phyloP scores from a whole-genome alignment of 2,113 vertebrate species.

The Romanogobio albipinnatus region DNA sequence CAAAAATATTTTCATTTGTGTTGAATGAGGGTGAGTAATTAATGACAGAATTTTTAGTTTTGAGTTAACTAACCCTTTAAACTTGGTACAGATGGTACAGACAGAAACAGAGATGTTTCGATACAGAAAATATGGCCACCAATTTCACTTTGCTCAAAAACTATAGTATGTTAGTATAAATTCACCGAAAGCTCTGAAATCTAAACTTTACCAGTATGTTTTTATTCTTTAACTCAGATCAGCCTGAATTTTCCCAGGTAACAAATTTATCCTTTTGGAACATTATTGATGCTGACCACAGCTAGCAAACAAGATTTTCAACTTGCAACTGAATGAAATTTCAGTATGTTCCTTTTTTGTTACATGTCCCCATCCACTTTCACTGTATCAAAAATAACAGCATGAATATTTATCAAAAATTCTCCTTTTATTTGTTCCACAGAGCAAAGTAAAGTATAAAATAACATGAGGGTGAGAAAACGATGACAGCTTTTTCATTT shows the following conservation, averaged over 20 bases:
- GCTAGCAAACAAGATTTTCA: not conserved
- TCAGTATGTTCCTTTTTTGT: not conserved
- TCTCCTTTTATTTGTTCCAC: not conserved
- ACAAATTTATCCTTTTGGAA: not conserved
- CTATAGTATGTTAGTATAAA: not conserved
- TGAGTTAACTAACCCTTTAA: no score
- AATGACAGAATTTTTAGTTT: no score
- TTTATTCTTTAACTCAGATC: not conserved
- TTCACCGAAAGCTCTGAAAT: no score
- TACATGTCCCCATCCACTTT: not conserved
- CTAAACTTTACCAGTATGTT: no score
- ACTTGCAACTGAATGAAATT: not conserved
- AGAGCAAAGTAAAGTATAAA: not conserved
- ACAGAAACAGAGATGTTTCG: not conserved
- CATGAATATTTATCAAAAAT: not conserved
- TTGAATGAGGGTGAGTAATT: no score
- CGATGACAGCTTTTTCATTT: not conserved
- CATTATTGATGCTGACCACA: no score
- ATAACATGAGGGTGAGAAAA: not conserved
- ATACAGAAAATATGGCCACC: not conserved
- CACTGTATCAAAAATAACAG: not conserved
- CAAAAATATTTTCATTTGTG: no score
- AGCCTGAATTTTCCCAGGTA: not conserved
- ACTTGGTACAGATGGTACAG: not conserved
- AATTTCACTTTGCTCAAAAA: not conserved